Evolutionary conservation across 2,888 invertebrate species (phyloP).

Genomic region (Branchipolynoe longqiensis): DNA sequence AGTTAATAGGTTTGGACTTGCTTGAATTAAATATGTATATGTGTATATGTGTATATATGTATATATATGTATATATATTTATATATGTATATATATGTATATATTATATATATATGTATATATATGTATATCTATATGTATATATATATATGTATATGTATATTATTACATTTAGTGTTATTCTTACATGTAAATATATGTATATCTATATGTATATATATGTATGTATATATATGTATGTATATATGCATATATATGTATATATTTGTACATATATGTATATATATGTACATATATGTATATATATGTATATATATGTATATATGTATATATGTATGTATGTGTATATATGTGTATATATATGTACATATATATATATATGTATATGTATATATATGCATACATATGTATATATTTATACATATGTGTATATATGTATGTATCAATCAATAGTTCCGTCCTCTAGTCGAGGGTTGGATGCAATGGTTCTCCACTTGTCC

Average conservation of each 20-base stretch:
- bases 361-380: not conserved
- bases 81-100: not conserved
- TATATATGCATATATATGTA: not conserved
- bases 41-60: not conserved
- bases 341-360: not conserved
- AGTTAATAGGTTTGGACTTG: too few relatives aligned
- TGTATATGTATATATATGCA: not conserved
- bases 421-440: not conserved
- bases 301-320: constrained; percentile 15
- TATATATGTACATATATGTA: constrained; percentile 6
- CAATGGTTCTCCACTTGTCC: too few relatives aligned
- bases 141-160: not conserved
- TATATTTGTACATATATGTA: not conserved
- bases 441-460: too few relatives aligned
- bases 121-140: not conserved
- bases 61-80: not conserved
- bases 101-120: not conserved
- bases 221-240: not conserved
- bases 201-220: not conserved
- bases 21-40: too few relatives aligned
- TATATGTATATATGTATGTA: not conserved
- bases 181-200: not conserved
- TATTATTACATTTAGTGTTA: not conserved
- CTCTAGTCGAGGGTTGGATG: too few relatives aligned
- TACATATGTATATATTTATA: not conserved